Evolutionary conservation across 2,113 vertebrate genomes (phyloP), one percentile per base, ranked within the genome.

Genomic region (Boleophthalmus pectinirostris): DNA sequence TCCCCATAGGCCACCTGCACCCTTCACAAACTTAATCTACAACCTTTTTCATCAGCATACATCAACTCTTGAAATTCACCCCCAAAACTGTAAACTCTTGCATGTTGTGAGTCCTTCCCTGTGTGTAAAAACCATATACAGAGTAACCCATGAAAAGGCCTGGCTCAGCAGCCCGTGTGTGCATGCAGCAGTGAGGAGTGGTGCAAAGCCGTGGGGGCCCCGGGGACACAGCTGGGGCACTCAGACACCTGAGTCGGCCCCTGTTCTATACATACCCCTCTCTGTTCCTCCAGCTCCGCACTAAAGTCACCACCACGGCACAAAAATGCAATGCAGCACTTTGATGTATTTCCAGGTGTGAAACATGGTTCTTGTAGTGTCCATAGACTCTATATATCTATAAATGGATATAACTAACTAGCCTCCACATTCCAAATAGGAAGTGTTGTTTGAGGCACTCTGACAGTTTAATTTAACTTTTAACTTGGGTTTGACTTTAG

Each of bases 321-420:
- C 63, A 80, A 87, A 86, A 81, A 75, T 82, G 82, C 74, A 82
- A 68, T 67, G 71, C 85, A 79, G 86, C 87, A 74, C 72, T 90
- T 82, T 80, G 75, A 88, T 82, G 69, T 77, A 71, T 81, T 87
- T 88, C 78, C 78, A 83, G 79, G 80, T 80, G 75, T 70, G 80
- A 65, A 70, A 70, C 82, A 77, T 73, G 75, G 53, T 16, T 58
- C 81, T 12, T 58, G 64, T 75, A 78, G 70, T 72, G 74, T 77
- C 84, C 14, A 33, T 91, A 89, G 67, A 29, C 29, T 29, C 2
- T 29, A 29, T 29, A 29, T 29, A 29, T 29, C 29, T 29, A 29
- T 4, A 29, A 29, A 29, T 29, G 29, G 29, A 29, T 4, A 2
- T 2, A 29, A 4, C 29, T 29, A 29, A 29, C 29, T 29, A 4